Base-by-base conservation (phyloP, 35 echinoderm and acorn worm genomes). In the Lytechinus variegatus region DNA sequence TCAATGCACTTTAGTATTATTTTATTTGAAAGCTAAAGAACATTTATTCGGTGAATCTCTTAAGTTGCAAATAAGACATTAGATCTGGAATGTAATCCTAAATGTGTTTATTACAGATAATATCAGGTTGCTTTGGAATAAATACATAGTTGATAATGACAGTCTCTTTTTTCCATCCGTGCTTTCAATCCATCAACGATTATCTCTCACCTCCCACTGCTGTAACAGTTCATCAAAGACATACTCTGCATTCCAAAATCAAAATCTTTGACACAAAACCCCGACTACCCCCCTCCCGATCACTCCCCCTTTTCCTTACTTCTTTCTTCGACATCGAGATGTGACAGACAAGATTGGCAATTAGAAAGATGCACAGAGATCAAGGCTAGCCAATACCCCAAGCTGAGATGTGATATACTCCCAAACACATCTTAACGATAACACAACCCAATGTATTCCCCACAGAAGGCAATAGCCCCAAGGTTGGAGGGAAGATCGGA, bases 281-380 rank as follows among this genome's bases (percentile, higher is more conserved):
- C 16, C 4, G 66, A 79, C 66, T 79, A 79, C 88, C 88, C 88
- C 52, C 88, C 52, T 44, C 52, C 52, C 16, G 29, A 52, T 54
- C 88, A 51, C 88, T 90, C 88, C 52, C 24, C 88, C 0, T 88
- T 6, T 90, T 27, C 88, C 27, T 90, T 19, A 13, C 27, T 90
- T 19, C 52, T 27, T 33, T 8, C 27, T 90, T 52, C 28, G 5
- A 28, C 27, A 9, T 44, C 24, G 16, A 8, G 27, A 90, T 52
- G 28, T 90, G 88, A 90, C 88, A 90, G 88, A 90, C 88, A 90
- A 90, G 88, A 90, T 90, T 90, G 88, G 28, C 88, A 90, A 90
- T 90, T 90, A 90, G 88, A 90, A 44, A 54, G 88, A 90, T 90
- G 88, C 16, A 90, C 88, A 44, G 28, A 21, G 88, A 90, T 90